phyloP scores from a whole-genome alignment of 1,140 invertebrate genomes.

The Neotoxoptera formosana region DNA sequence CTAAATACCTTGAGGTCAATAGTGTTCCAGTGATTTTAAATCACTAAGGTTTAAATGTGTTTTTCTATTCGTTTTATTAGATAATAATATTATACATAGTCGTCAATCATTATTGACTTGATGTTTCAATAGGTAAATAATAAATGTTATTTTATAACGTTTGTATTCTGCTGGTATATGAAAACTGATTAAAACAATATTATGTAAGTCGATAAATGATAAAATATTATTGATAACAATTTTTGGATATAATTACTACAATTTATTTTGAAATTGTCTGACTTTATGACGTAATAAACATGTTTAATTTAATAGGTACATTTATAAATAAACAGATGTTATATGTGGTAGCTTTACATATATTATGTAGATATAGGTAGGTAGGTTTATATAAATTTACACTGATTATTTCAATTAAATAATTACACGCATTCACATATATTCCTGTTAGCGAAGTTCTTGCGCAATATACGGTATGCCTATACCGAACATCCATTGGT shows the following conservation, averaged over 20 bases:
- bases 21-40: neutral
- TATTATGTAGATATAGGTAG: neutral
- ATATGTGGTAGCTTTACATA: neutral
- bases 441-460: neutral
- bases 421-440: neutral
- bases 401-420: neutral
- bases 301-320: neutral
- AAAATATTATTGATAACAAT: neutral
- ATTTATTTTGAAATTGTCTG: neutral
- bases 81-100: neutral
- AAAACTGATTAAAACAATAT: neutral
- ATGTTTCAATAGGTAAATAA: neutral
- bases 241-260: neutral
- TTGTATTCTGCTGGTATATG: neutral
- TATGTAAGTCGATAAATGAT: neutral
- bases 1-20: neutral
- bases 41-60: neutral
- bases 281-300: neutral
- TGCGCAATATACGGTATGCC: neutral
- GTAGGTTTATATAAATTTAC: neutral
- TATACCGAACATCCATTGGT: constrained; percentile 11
- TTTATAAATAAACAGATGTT: neutral
- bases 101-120: neutral
- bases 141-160: neutral
- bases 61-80: neutral